Evolutionary conservation across 2,888 invertebrate genomes (phyloP), one percentile per base, ranked within the genome.

Genomic region (Neocrepidodera transversa): DNA sequence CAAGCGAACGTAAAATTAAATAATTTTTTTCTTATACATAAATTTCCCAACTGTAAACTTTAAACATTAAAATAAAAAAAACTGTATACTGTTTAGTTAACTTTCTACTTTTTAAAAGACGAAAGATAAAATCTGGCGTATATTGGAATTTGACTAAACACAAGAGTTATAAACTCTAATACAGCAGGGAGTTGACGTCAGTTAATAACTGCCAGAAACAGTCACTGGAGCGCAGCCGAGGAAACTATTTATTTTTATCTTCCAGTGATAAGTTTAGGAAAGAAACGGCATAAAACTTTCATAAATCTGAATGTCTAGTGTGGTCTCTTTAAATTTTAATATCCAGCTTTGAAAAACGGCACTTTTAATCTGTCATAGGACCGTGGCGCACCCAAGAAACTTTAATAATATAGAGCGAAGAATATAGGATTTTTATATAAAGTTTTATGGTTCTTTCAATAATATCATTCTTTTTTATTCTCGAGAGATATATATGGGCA

Each of bases 241-340:
- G 38, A 40, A 57, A 58, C 62, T 54, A 55, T 62, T 62, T 62
- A 58, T 55, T 62, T 58, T 62, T 50, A 58, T 58, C 53, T 47
- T 43, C 38, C n/a, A 30, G 50, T 52, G 56, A 58, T 57, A 65
- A 65, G 47, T n/a, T 65, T 50, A 53, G 36, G 47, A 59, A 57
- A 57, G 60, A 57, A 56, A 59, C 48, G 36, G 49, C 57, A 59
- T 59, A 42, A 63, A 57, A 61, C 51, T 61, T 59, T 61, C 61
- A 62, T 63, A 64, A 65, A 65, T 65, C 60, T 58, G 36, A 60
- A 57, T 54, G 58, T 58, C 63, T 55, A 47, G 51, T 48, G 59
- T 57, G 62, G 58, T 62, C 62, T 60, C 55, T 60, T 60, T 62
- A 67, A 65, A 67, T 67, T 67, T 69, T 66, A 68, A 68, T 67